Conservation (phyloP, 1,140 invertebrate species). For the Riptortus pedestris region DNA sequence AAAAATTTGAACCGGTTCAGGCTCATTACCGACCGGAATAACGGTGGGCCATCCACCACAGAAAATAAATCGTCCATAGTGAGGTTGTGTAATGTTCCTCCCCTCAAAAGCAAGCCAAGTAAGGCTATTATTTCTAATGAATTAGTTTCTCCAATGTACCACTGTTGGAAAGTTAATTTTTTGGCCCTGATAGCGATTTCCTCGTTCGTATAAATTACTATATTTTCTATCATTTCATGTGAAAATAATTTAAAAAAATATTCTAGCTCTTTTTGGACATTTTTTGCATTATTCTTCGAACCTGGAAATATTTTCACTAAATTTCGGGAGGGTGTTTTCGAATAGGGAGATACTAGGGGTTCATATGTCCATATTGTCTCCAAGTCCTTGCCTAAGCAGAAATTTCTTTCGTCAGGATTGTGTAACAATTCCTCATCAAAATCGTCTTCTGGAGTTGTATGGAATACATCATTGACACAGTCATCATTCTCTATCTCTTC, state of each 20-base stretch:
- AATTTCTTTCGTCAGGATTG: neutral
- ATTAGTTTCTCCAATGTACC: neutral
- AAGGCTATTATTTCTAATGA: neutral
- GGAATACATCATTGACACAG: neutral
- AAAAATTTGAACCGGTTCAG: constrained; percentile 35
- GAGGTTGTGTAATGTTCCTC: neutral
- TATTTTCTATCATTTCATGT: neutral
- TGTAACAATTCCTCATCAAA: neutral
- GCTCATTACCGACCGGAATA: constrained; percentile 31
- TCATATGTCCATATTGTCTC: neutral
- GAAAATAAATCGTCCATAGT: neutral
- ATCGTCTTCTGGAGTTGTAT: neutral
- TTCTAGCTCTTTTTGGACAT: neutral
- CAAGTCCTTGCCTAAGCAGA: neutral
- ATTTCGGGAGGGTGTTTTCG: neutral
- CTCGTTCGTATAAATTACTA: neutral
- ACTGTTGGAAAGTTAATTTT: neutral
- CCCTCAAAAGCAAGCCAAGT: neutral
- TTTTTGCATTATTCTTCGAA: neutral
- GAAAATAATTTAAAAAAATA: neutral
- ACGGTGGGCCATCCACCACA: neutral
- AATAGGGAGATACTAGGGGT: neutral
- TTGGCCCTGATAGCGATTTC: neutral
- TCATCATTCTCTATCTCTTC: neutral
- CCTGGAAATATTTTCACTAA: neutral